phyloP scores from a whole-genome alignment of 2,888 invertebrate genomes.

The Pandemis heparana region DNA sequence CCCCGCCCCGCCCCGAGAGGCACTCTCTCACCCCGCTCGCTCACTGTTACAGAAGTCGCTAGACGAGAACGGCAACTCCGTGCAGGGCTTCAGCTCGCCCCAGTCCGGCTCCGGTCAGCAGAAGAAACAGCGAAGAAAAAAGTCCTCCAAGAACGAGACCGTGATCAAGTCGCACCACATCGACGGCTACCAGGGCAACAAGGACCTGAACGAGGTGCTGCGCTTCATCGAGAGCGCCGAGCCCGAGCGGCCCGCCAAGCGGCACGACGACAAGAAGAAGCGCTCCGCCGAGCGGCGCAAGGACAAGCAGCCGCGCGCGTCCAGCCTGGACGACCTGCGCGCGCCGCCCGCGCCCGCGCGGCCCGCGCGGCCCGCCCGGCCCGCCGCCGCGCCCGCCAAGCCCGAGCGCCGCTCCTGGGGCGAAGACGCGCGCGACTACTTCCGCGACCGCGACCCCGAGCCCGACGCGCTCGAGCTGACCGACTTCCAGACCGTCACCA shows the following conservation, averaged over 20 bases:
- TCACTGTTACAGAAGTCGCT: constrained; percentile 85
- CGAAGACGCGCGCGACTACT: constrained; percentile 86
- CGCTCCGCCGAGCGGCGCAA: constrained; percentile 43
- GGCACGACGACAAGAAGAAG: constrained; percentile 51
- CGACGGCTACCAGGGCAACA: constrained; percentile 92
- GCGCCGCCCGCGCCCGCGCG: constrained; percentile 86
- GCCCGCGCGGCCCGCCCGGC: constrained; percentile 77
- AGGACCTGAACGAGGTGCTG: constrained; percentile 91
- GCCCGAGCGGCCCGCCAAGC: constrained; percentile 62
- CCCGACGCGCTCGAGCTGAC: constrained; percentile 80
- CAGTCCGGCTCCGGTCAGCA: constrained; percentile 80
- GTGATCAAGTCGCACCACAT: constrained; percentile 87
- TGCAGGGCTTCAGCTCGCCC: constrained; percentile 84
- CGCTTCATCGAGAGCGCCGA: constrained; percentile 90
- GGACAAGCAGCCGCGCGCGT: constrained; percentile 87
- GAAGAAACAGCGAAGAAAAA: constrained; percentile 86
- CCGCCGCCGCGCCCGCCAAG: constrained; percentile 56
- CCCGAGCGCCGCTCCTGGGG: constrained; percentile 88
- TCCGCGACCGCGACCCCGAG: constrained; percentile 50
- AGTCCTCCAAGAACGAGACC: constrained; percentile 86
- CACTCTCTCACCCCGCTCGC: constrained; percentile 3
- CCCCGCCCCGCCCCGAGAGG: not conserved
- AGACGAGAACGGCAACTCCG: constrained; percentile 93
- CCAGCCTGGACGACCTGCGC: constrained; percentile 92
- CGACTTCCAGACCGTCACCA: constrained; percentile 94